These are phyloP conservation scores for Oscheius sp. DNA, from an alignment of 2,888 invertebrate genomes.

Conservation along the genomic window DNA sequence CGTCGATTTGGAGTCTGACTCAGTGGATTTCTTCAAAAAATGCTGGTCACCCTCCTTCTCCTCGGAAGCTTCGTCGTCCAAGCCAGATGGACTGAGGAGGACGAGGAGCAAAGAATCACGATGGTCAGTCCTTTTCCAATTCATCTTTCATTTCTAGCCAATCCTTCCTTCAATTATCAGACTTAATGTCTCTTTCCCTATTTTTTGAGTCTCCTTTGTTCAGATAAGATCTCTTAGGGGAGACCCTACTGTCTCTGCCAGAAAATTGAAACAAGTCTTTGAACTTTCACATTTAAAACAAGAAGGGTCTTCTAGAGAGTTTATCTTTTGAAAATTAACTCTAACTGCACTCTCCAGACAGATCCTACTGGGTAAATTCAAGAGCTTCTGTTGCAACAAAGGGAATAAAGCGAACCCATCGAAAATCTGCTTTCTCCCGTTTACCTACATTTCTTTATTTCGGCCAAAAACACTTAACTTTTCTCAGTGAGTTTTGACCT, in stretches of 20 bases:
- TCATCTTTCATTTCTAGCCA: not conserved
- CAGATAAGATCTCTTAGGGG: not conserved
- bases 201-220: not conserved
- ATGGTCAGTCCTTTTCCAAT: conserved; percentile 6
- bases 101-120: conserved; percentile 21
- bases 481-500: no score
- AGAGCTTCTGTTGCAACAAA: no score
- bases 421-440: no score
- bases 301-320: no score
- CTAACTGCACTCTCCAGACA: no score
- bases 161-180: not conserved
- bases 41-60: not conserved
- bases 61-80: not conserved
- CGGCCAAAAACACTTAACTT: no score
- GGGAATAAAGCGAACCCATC: no score
- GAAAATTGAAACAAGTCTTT: no score
- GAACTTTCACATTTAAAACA: no score
- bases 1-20: conserved; percentile 10
- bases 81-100: conserved; percentile 19
- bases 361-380: no score
- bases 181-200: not conserved
- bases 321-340: no score
- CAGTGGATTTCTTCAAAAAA: not conserved
- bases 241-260: not conserved
- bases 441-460: no score